A percentile compares a stretch with the other conserved stretches of the same genome.
Conservation (phyloP, 35 echinoderm and acorn worm genomes). For the Amphiura filiformis region DNA sequence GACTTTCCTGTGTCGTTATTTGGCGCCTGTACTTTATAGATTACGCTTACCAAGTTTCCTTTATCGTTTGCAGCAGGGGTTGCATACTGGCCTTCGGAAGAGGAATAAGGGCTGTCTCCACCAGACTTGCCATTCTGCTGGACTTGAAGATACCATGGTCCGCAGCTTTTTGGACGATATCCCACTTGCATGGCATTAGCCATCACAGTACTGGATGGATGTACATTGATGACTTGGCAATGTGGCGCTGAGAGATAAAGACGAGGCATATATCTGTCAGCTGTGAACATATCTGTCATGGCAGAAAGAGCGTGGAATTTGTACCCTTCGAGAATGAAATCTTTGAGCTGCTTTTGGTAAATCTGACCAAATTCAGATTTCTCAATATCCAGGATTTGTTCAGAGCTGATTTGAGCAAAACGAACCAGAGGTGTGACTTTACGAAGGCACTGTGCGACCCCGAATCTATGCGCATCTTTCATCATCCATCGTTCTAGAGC, state of each 20-base stretch:
- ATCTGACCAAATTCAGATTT: conserved; percentile 45
- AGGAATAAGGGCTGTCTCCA: neutral
- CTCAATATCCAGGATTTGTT: conserved; percentile 36
- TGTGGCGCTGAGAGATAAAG: conserved; percentile 38
- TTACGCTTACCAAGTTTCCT: neutral
- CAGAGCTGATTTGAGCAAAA: conserved; percentile 43
- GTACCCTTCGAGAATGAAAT: conserved; percentile 42
- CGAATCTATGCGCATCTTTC: conserved; percentile 12
- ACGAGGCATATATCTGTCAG: conserved; percentile 22
- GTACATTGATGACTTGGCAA: conserved; percentile 39
- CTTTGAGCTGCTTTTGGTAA: conserved; percentile 36
- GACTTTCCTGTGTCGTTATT: conserved; percentile 44
- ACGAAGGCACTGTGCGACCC: neutral
- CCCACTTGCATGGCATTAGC: conserved; percentile 39
- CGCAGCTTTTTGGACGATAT: conserved; percentile 21
- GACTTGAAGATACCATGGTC: conserved; percentile 28
- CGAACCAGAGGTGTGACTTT: conserved; percentile 14
- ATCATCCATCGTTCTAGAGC: conserved; percentile 46
- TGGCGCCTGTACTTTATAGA: conserved; percentile 40
- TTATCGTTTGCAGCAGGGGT: neutral
- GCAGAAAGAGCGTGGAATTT: conserved; percentile 45
- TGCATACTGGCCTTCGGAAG: neutral
- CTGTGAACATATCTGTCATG: conserved; percentile 28
- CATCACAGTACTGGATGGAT: conserved; percentile 24
- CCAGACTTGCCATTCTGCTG: neutral